phyloP scores from a whole-genome alignment of 2,113 vertebrate species.

The Rhadina sibilatrix region DNA sequence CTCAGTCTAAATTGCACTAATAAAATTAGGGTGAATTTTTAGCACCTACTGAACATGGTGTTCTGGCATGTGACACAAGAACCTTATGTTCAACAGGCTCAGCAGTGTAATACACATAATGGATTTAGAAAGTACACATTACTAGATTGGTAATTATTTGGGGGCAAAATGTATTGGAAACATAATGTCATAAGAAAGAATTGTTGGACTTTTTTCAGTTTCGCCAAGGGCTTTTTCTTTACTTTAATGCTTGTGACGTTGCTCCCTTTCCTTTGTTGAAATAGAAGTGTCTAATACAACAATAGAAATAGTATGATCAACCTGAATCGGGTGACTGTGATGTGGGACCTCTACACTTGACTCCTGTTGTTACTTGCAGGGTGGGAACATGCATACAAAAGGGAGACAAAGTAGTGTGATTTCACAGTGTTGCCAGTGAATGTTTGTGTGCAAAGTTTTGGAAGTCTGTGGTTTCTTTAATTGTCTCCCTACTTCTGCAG shows the following conservation, averaged over 20 bases:
- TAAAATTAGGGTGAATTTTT: not conserved
- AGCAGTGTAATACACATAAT: not conserved
- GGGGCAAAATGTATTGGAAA: not conserved
- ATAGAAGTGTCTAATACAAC: not conserved
- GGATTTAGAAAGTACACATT: not conserved
- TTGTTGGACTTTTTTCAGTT: not conserved
- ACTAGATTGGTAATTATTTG: not conserved
- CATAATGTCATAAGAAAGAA: not conserved
- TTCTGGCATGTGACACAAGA: not conserved
- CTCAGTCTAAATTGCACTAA: not conserved
- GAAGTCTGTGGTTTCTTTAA: not conserved
- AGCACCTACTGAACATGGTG: not conserved
- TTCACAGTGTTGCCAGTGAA: not conserved
- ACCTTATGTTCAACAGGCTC: not conserved
- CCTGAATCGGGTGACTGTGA: not conserved
- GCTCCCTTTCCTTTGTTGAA: not conserved
- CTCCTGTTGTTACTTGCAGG: not conserved
- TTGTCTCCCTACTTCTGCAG: not conserved
- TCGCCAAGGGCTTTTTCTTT: not conserved
- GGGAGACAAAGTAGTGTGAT: not conserved
- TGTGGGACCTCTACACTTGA: not conserved
- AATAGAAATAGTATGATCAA: not conserved
- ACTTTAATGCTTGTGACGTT: not conserved
- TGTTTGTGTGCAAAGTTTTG: not conserved
- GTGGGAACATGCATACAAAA: not conserved